Evolutionary conservation across 2,797 vertebrate species (phyloP).

Genomic region (Discoglossus pictus): DNA sequence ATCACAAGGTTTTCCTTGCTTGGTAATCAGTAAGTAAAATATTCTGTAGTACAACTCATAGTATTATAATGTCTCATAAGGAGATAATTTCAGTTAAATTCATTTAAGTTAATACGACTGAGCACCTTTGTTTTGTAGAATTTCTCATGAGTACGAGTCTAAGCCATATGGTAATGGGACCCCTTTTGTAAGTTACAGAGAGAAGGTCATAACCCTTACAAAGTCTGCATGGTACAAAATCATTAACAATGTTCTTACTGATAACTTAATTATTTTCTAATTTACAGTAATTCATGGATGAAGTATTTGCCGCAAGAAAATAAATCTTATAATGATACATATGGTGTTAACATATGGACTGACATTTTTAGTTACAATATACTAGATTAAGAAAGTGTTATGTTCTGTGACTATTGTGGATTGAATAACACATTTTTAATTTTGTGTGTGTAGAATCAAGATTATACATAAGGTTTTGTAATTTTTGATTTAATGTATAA

Average conservation of each 20-base stretch:
- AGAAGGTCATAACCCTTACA: background rate
- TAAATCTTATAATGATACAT: background rate
- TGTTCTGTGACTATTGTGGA: no score
- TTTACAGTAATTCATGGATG: slow-evolving; percentile 7
- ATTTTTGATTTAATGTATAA: no score
- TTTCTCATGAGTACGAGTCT: background rate
- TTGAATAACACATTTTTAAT: no score
- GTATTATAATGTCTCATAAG: slow-evolving; percentile 4
- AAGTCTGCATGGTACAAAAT: background rate
- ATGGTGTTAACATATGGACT: slow-evolving; percentile 1
- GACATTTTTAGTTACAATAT: background rate
- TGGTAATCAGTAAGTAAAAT: slow-evolving; percentile 22
- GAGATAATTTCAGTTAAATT: slow-evolving; percentile 6
- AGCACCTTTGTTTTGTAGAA: slow-evolving; percentile 27
- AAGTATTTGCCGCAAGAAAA: background rate
- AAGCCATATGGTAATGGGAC: slow-evolving; percentile 1
- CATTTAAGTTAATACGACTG: slow-evolving; percentile 7
- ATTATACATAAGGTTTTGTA: no score
- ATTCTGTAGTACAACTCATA: slow-evolving; percentile 9
- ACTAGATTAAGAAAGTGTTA: background rate
- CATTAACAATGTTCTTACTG: slow-evolving; percentile 15
- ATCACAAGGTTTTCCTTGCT: slow-evolving; percentile 5
- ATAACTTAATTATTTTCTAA: slow-evolving; percentile 11
- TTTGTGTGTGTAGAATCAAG: no score
- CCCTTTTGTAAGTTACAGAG: background rate